phyloP scores from a whole-genome alignment of 2,113 vertebrate genomes.

The Leucoraja erinaceus region DNA sequence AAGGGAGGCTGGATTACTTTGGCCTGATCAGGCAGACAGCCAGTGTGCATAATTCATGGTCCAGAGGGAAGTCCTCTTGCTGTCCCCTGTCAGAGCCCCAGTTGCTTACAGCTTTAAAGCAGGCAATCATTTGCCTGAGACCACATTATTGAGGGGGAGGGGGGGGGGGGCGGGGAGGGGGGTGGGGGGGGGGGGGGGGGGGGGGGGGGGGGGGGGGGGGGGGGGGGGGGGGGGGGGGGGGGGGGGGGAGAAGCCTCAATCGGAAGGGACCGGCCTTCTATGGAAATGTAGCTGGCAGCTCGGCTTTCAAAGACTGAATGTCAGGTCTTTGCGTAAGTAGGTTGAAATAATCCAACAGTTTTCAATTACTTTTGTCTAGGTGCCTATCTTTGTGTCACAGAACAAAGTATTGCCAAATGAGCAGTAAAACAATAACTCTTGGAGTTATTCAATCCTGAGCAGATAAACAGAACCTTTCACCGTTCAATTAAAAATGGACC shows the following conservation, averaged over 20 bases:
- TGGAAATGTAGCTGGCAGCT: neutral
- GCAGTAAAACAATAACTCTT: neutral
- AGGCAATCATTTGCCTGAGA: neutral
- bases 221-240: too few species aligned
- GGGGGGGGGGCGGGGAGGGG: too few species aligned
- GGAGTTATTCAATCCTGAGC: neutral
- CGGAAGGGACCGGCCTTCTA: neutral
- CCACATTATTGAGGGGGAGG: too few species aligned
- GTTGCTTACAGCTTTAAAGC: constrained; percentile 36
- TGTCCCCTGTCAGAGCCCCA: constrained; percentile 39
- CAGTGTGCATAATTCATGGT: constrained; percentile 48
- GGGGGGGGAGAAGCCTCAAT: too few species aligned
- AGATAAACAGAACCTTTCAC: neutral
- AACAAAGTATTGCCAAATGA: neutral
- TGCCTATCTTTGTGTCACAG: neutral
- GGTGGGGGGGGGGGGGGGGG: too few species aligned
- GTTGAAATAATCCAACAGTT: constrained; percentile 1
- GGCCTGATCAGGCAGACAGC: constrained; percentile 40
- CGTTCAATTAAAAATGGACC: neutral
- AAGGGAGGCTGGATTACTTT: constrained; percentile 31
- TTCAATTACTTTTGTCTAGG: constrained; percentile 35
- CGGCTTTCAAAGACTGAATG: neutral
- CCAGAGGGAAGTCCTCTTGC: constrained; percentile 43
- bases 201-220: too few species aligned
- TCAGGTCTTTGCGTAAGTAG: neutral